Conservation (phyloP, 2,888 invertebrate genomes). For the Aphodius granarius region DNA sequence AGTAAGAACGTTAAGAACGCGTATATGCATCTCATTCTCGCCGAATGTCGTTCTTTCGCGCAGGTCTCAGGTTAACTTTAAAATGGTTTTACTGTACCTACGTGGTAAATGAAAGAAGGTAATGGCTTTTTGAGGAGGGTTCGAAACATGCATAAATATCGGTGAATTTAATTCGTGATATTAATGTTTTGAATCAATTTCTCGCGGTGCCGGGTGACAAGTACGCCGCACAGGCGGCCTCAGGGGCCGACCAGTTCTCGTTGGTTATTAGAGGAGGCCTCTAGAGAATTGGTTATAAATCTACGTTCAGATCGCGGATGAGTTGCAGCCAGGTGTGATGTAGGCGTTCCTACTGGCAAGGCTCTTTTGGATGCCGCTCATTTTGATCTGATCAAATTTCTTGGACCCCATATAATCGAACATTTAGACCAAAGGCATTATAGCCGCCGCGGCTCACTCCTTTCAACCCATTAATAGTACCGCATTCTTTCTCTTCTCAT, state of each 20-base stretch:
- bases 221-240: constrained; percentile 30
- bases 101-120: not conserved
- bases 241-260: constrained; percentile 33
- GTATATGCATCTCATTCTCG: no score
- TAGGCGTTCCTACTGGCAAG: constrained; percentile 40
- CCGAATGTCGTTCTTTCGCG: no score
- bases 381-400: constrained; percentile 36
- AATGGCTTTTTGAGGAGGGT: constrained; percentile 5
- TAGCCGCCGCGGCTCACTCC: constrained; percentile 5
- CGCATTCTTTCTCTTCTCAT: not conserved
- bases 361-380: constrained; percentile 39
- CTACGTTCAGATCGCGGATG: constrained; percentile 39
- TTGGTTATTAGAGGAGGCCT: constrained; percentile 36
- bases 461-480: constrained; percentile 1
- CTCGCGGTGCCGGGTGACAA: constrained; percentile 30
- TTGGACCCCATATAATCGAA: constrained; percentile 24
- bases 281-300: constrained; percentile 41
- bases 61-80: no score
- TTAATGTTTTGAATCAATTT: constrained; percentile 26
- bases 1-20: no score
- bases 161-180: constrained; percentile 9
- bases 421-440: constrained; percentile 24
- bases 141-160: constrained; percentile 3
- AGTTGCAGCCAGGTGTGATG: constrained; percentile 42
- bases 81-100: no score